Base-by-base conservation (phyloP, 2,888 invertebrate genomes). In the Phengaris arion region DNA sequence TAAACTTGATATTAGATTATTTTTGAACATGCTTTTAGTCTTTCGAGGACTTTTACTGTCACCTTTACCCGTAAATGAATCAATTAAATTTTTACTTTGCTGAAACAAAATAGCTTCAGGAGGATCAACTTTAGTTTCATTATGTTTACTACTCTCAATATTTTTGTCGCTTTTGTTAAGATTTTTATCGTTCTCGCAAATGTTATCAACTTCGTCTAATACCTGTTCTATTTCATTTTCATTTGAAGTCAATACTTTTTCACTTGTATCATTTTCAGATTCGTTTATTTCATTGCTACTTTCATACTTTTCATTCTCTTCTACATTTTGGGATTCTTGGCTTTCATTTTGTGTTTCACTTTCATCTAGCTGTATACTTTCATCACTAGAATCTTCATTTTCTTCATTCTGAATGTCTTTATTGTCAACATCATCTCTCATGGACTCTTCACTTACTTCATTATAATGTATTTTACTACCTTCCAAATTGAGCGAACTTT, bases 81-180 rank as follows among this genome's bases (percentile, higher is more conserved):
- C 83, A 6, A 79, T 79, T 59, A 83, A 79, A 52, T 84, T 84
- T 2, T 82, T 81, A 57, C 81, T 83, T 45, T 85, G 77, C 15
- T 84, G 81, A 51, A 35, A 52, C 74, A 86, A 79, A n/a, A 88
- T 79, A 0, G 81, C 83, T 86, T 92, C 92, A 6, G 89, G 90
- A 0, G 88, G 87, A 74, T 85, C 80, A 0, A 81, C 59, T 75
- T 78, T 54, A 6, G 77, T 78, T 51, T 79, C 76, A 10, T 81
- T 77, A 68, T 85, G 86, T 55, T 83, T 82, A 79, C 82, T 84
- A 51, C 6, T 76, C 59, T 74, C 35, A 15, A 48, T 64, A 10
- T 59, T 35, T 51, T 74, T 73, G 35, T 77, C 45, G 35, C 52
- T 68, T 76, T 81, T 78, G 54, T 81, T 77, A 54, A 76, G 77